Evolutionary conservation across 1,140 invertebrate species (phyloP).

Genomic region (Hylaeus anthracinus): DNA sequence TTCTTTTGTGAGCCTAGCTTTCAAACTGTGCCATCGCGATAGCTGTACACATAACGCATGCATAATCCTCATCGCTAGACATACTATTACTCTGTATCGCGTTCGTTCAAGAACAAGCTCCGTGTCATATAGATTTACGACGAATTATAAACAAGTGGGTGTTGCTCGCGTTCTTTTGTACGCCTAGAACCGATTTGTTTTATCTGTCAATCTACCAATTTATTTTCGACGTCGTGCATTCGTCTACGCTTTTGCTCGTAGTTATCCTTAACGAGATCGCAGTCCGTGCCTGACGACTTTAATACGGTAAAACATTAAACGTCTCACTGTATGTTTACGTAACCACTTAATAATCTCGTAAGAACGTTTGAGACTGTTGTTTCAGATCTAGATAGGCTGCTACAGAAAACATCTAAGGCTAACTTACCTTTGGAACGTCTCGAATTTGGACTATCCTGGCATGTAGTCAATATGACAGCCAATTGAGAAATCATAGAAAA

Average conservation of each 20-base stretch:
- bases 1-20: not conserved
- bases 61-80: not conserved
- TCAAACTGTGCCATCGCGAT: not conserved
- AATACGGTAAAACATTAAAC: not conserved
- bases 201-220: constrained; percentile 50
- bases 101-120: not conserved
- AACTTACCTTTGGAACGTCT: too few relatives aligned
- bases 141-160: constrained; percentile 27
- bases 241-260: constrained; percentile 34
- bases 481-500: too few relatives aligned
- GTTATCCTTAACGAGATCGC: constrained; percentile 59
- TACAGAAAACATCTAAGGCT: too few relatives aligned
- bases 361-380: too few relatives aligned
- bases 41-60: not conserved
- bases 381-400: too few relatives aligned
- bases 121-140: constrained; percentile 32
- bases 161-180: constrained; percentile 10
- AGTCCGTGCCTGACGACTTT: constrained; percentile 16
- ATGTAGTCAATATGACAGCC: too few relatives aligned
- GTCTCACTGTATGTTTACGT: not conserved
- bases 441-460: too few relatives aligned
- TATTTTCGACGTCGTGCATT: constrained; percentile 47
- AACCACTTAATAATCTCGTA: not conserved
- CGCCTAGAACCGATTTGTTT: constrained; percentile 40
- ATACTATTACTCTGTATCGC: not conserved